Evolutionary conservation across 2,113 vertebrate genomes (phyloP), one percentile per base, ranked within the genome.

Genomic region (Vidua macroura): DNA sequence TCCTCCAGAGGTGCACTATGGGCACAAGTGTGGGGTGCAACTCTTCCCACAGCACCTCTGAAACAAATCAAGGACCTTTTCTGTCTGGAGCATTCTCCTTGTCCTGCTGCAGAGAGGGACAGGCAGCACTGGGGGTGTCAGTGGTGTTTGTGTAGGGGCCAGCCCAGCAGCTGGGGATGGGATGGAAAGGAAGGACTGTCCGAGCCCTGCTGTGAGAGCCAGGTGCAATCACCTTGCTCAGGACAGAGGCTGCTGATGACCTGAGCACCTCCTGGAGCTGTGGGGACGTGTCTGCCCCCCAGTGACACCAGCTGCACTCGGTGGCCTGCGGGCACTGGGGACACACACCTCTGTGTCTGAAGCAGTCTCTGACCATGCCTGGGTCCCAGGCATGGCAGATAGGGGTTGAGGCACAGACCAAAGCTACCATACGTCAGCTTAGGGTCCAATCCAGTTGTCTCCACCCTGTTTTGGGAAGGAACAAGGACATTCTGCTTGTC

Each of bases 281-380:
- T 1, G 1, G 55, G 33, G 33, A 13, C 0, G 1, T 20, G 31
- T 12, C 11, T 83, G 31, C 53, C 44, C 11, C 0, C 2, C 69
- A 46, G 15, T 8, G 56, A 18, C 69, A 58, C 5, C 70, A n/a
- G 12, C 48, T 53, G 59, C 63, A 13, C 35, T 37, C 0, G 0
- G 13, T 20, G 43, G 53, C 49, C 66, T 25, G 19, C 1, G 4
- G 67, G 62, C 39, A 25, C 56, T 27, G 58, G 64, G 73, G 39
- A 41, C 37, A 74, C 28, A 49, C 28, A 51, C 2, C 35, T 55
- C 64, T 30, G 28, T 15, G 18, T 15, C 1, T 20, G 67, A 14
- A 83, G 39, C 53, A 51, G 7, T 14, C 27, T 53, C 82, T 80
- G 72, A 15, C n/a, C 16, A 9, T 3, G 27, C 5, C 44, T 11